Percentiles rank a stretch among this genome's conserved stretches.
phyloP scores from a whole-genome alignment of 2,888 invertebrate species.

The Toxonevra muliebris region DNA sequence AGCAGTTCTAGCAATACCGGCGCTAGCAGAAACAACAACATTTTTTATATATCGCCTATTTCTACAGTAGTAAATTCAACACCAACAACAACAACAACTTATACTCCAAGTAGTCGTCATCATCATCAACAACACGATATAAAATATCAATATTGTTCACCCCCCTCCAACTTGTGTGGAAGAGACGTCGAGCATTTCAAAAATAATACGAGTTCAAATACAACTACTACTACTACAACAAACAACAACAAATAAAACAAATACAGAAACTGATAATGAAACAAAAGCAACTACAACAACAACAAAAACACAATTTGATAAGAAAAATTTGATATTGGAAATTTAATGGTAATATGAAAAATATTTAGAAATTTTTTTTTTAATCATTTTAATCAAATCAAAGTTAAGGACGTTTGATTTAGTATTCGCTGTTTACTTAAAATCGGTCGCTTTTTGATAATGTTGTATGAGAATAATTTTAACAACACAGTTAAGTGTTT shows the following conservation, averaged over 20 bases:
- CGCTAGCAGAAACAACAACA: constrained; percentile 24
- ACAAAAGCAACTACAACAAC: constrained; percentile 23
- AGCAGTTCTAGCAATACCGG: constrained; percentile 34
- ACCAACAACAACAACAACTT: constrained; percentile 37
- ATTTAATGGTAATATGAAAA: constrained; percentile 45
- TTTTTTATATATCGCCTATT: neutral
- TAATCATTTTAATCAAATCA: constrained; percentile 24
- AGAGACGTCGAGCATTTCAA: constrained; percentile 72
- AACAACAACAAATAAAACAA: constrained; percentile 25
- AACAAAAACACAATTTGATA: constrained; percentile 59
- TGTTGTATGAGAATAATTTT: no score
- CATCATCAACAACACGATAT: constrained; percentile 25
- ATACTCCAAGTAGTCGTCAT: neutral
- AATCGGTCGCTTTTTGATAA: no score
- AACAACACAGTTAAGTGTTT: no score
- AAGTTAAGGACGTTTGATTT: no score
- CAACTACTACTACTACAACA: constrained; percentile 35
- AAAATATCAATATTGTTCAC: constrained; percentile 52
- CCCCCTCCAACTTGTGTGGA: constrained; percentile 70
- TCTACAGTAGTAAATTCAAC: constrained; percentile 3
- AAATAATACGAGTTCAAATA: constrained; percentile 34
- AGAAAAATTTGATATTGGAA: constrained; percentile 74
- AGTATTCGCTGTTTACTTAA: no score
- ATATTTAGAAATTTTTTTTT: constrained; percentile 19
- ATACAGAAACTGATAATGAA: no score